Base-by-base conservation (phyloP, 2,888 invertebrate genomes). In the Rhabditoides inermis region DNA sequence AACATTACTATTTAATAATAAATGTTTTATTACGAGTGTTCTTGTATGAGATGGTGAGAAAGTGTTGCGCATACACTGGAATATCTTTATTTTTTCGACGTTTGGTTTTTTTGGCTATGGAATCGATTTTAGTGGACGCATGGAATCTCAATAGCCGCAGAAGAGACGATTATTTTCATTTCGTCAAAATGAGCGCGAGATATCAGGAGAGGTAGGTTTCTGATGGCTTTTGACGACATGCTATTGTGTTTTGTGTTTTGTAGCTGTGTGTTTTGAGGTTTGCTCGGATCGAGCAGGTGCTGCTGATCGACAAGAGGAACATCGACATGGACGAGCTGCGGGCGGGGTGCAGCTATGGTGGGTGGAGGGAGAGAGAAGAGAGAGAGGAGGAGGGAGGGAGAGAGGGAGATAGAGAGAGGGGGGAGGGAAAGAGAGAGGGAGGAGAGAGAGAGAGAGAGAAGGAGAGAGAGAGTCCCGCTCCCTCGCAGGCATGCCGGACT, bases 241-340 rank as follows among this genome's bases (percentile, higher is more conserved):
- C 3, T 39, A 15, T 18, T 40, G 32, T 26, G 10, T 20, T 18
- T 27, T 5, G 3, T 22, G 15, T 32, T 26, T 45, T 28, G 15
- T 32, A 15, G 15, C 45, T 45, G 39, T 28, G 22, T 22, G 47
- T 35, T 49, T 60, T 42, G 30, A 67, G 68, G 46, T 53, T 69
- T 36, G 58, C 60, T n/a, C 61, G 58, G 40, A 63, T 72, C 40
- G 72, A 72, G 45, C 54, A 65, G 44, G 60, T 72, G n/a, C 52
- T 72, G 42, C 58, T 72, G 36, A 68, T 72, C 5, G 65, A 70
- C 37, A 60, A 63, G 45, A 58, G 59, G 39, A 55, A 58, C 18
- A 66, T 68, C 28, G 61, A 66, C 51, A 58, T 65, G 49, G 52
- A 58, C 12, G 61, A 65, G 44, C 46, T 68, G 51, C 49, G 61